Base-by-base conservation (phyloP, 2,797 vertebrate genomes). In the Erpetoichthys calabaricus region DNA sequence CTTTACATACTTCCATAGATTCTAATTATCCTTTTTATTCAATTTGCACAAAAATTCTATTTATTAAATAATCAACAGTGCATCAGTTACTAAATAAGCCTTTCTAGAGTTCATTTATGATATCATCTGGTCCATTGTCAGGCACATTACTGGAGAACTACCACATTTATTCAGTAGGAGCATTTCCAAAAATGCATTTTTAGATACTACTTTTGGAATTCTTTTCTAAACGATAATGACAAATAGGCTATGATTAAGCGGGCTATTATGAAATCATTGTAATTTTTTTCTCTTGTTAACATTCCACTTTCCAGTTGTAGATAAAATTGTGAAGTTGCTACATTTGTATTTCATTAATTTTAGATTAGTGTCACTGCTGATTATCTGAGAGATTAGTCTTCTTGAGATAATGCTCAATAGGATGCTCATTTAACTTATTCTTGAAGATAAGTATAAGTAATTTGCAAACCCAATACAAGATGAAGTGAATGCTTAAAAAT, bases 261-360 rank as follows among this genome's bases (percentile, higher is more conserved):
- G 60, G 50, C 60, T 47, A 45, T n/a, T n/a, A 52, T 54, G n/a
- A 60, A 45, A n/a, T 56, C 51, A 53, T 55, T 65, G 57, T 59
- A 56, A 51, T 49, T 56, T 25, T 25, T 25, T 58, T 44, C 61
- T 62, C 53, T 59, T 59, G 47, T 52, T 52, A 53, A 54, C 8
- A 53, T 53, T 59, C 51, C 42, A 41, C 25, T 54, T 50, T 59
- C 44, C 49, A 52, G 54, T 10, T 45, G 58, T 42, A 54, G 58
- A 46, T 59, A 53, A 42, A 51, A 49, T 5, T 4, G 49, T 47
- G 50, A 58, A 52, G 53, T 59, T 50, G 25, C 51, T 73, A 52
- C 60, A 63, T 65, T 65, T 68, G 70, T 61, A 65, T 73, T 78
- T 75, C 74, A 76, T 78, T 79, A 79, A 77, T 78, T 81, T 75